Percentiles rank a stretch among this genome's conserved stretches.
Evolutionary conservation across 2,888 invertebrate genomes (phyloP).

Genomic region (Micoletzkya japonica): DNA sequence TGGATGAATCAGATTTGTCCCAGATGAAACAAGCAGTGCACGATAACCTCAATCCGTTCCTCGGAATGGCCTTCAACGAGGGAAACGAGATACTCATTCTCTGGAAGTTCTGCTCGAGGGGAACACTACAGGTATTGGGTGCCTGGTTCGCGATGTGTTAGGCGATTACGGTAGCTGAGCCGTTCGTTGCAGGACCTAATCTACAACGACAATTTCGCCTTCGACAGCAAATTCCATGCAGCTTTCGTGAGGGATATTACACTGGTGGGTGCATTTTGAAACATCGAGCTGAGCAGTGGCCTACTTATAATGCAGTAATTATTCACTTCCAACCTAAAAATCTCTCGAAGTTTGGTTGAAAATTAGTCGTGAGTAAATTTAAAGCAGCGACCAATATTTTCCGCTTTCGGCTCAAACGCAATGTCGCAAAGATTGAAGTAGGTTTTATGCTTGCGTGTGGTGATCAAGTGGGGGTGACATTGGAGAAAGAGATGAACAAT

Average conservation of each 20-base stretch:
- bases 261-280: slow-evolving; percentile 36
- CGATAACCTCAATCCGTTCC: slow-evolving; percentile 93
- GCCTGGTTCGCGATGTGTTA: not conserved
- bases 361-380: too few species aligned
- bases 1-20: not conserved
- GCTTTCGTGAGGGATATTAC: slow-evolving; percentile 47
- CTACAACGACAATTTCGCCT: slow-evolving; percentile 44
- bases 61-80: slow-evolving; percentile 71
- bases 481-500: too few species aligned
- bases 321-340: too few species aligned
- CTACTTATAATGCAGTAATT: too few species aligned
- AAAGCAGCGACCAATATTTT: too few species aligned
- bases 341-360: too few species aligned
- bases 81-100: slow-evolving; percentile 41
- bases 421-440: too few species aligned
- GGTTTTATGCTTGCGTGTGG: too few species aligned
- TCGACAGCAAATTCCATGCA: slow-evolving; percentile 47
- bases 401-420: too few species aligned
- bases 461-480: too few species aligned
- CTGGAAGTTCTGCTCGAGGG: slow-evolving; percentile 44
- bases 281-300: not conserved
- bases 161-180: not conserved
- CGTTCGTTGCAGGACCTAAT: slow-evolving; percentile 43
- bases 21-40: slow-evolving; percentile 85
- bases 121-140: slow-evolving; percentile 32